phyloP scores from a whole-genome alignment of 1,140 invertebrate species.

The Macrostomum lignano region DNA sequence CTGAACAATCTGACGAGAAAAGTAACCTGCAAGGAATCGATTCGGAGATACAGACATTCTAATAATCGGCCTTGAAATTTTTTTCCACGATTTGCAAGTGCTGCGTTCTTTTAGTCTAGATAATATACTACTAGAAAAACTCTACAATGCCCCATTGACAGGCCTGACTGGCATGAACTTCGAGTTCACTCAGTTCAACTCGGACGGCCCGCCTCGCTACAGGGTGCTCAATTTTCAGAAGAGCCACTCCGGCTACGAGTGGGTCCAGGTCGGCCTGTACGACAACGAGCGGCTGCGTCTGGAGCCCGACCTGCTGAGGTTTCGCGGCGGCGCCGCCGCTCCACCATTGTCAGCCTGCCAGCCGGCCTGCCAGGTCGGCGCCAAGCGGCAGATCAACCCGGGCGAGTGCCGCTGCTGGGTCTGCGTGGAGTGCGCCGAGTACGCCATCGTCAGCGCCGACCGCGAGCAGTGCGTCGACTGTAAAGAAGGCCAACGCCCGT shows the following conservation, averaged over 20 bases:
- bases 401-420: constrained; percentile 80
- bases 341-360: constrained; percentile 62
- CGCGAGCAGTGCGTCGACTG: constrained; percentile 48
- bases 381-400: constrained; percentile 63
- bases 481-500: constrained; percentile 46
- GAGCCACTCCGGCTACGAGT: constrained; percentile 41
- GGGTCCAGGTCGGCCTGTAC: constrained; percentile 38
- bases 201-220: constrained; percentile 67
- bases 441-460: constrained; percentile 44
- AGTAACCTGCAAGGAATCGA: too few relatives aligned
- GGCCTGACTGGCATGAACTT: constrained; percentile 62
- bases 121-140: too few relatives aligned
- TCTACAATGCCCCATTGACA: constrained; percentile 9
- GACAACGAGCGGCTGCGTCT: constrained; percentile 9
- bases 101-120: too few relatives aligned
- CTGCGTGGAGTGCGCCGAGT: constrained; percentile 65
- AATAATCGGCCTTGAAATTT: too few relatives aligned
- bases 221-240: constrained; percentile 81
- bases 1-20: too few relatives aligned
- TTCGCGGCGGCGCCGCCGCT: constrained; percentile 33
- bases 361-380: constrained; percentile 48
- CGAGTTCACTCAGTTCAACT: constrained; percentile 45
- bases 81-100: too few relatives aligned
- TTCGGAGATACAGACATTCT: too few relatives aligned
- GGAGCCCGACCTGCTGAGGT: constrained; percentile 10